These are phyloP conservation scores for Calephelis nemesis DNA, from an alignment of 1,140 invertebrate genomes.

Conservation along the genomic window DNA sequence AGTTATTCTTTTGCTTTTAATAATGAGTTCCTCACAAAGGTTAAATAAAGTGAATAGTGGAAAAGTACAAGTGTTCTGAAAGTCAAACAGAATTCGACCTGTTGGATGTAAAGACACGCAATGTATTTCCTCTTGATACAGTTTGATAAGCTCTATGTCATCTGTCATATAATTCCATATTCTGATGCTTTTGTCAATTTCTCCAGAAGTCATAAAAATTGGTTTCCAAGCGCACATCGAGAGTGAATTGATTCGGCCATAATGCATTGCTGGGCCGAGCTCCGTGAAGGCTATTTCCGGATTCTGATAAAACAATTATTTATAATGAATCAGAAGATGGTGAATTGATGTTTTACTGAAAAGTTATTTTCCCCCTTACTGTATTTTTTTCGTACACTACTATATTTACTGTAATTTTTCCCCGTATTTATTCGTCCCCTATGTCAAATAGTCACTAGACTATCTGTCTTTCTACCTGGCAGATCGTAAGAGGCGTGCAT, in stretches of 20 bases:
- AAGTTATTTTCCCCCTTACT: too few relatives aligned
- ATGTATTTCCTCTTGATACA: conserved; percentile 90
- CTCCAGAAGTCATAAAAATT: conserved; percentile 91
- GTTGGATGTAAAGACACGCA: conserved; percentile 90
- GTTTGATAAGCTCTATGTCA: conserved; percentile 87
- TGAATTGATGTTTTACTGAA: too few relatives aligned
- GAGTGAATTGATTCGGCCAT: conserved; percentile 87
- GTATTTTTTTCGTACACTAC: too few relatives aligned
- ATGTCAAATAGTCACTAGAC: too few relatives aligned
- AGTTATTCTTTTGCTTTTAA: too few relatives aligned
- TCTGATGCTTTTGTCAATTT: conserved; percentile 88
- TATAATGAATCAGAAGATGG: neutral
- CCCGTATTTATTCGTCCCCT: too few relatives aligned
- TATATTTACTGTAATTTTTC: too few relatives aligned
- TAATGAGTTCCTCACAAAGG: too few relatives aligned
- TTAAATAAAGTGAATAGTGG: too few relatives aligned
- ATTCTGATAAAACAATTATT: conserved; percentile 45
- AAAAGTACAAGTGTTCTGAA: too few relatives aligned
- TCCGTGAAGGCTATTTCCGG: conserved; percentile 72
- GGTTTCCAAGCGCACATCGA: conserved; percentile 94
- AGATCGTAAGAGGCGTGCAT: too few relatives aligned
- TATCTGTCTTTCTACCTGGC: too few relatives aligned
- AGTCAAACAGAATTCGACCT: conserved; percentile 39
- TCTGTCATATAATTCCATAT: conserved; percentile 94
- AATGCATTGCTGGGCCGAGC: conserved; percentile 88